Base-by-base conservation (phyloP, 2,113 vertebrate genomes). In the Larimichthys crocea region DNA sequence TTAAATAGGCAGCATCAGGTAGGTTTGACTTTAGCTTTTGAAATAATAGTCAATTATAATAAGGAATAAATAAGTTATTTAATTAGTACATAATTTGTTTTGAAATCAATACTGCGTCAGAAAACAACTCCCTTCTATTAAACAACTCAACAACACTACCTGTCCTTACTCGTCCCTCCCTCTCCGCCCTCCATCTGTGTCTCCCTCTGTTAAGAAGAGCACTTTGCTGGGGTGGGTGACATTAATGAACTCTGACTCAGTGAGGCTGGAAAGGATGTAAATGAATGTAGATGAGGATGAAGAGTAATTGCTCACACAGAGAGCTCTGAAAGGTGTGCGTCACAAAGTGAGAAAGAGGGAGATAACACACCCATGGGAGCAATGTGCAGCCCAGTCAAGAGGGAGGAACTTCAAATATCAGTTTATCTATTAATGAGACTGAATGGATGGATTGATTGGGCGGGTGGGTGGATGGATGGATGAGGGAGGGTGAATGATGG, bases 191-290 rank as follows among this genome's bases (percentile, higher is more conserved):
- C 63, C 66, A 26, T 68, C 84, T 17, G 70, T 16, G 59, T 74
- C 74, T 68, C 61, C 61, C 60, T 62, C 53, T 65, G 76, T 60
- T 42, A 61, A 62, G 56, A 73, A 50, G 46, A 82, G 82, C 73
- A 67, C 80, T 80, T 74, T 67, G 55, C 74, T 0, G 67, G 48
- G 80, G 31, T 40, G 48, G 65, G 50, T 80, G 85, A 89, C 84
- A 74, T 52, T 89, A 91, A 89, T 80, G 82, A 86, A 91, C 86
- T 86, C 78, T 79, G 84, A 88, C 85, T 91, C 77, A 10, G 44
- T 53, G 70, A 69, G 76, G 64, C 82, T 60, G 60, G 66, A 76
- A 53, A 76, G 66, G 80, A 86, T 64, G 82, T 75, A 77, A 86
- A 89, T 84, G 71, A 77, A 89, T 79, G 85, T 69, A 62, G 81